phyloP scores from a whole-genome alignment of 2,797 vertebrate genomes.

The Balearica regulorum region DNA sequence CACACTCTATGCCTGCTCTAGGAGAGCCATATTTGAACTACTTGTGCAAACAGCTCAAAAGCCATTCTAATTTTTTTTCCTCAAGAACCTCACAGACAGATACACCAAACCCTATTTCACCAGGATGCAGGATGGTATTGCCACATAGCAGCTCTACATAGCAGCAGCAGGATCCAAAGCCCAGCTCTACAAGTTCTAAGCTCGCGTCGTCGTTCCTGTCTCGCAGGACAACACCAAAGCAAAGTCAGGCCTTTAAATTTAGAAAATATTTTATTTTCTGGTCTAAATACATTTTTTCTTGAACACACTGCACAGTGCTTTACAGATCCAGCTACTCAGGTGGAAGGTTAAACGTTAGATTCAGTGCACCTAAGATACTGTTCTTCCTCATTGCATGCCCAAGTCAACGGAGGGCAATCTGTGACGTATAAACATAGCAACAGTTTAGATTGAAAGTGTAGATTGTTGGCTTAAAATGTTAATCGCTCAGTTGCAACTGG shows the following conservation, averaged over 20 bases:
- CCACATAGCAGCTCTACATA: background rate
- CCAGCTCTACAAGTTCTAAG: background rate
- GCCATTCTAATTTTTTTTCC: background rate
- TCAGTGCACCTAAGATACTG: background rate
- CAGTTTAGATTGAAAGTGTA: conserved; percentile 31
- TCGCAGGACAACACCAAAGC: background rate
- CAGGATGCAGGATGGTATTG: background rate
- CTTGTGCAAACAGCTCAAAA: background rate
- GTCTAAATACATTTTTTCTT: background rate
- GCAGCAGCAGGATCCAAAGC: background rate
- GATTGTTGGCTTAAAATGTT: conserved; percentile 28
- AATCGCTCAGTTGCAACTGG: background rate
- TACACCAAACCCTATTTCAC: background rate
- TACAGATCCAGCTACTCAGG: background rate
- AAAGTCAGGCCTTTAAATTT: background rate
- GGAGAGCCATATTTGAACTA: background rate
- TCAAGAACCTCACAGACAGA: background rate
- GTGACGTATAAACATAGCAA: background rate
- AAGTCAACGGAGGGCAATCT: background rate
- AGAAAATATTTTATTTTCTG: background rate
- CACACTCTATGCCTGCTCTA: background rate
- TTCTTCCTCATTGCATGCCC: conserved; percentile 19
- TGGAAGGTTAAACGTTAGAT: background rate
- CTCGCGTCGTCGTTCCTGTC: background rate
- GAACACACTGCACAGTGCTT: background rate